Evolutionary conservation across 2,888 invertebrate genomes (phyloP), one percentile per base, ranked within the genome.

Genomic region (Lamellibrachia satsuma): DNA sequence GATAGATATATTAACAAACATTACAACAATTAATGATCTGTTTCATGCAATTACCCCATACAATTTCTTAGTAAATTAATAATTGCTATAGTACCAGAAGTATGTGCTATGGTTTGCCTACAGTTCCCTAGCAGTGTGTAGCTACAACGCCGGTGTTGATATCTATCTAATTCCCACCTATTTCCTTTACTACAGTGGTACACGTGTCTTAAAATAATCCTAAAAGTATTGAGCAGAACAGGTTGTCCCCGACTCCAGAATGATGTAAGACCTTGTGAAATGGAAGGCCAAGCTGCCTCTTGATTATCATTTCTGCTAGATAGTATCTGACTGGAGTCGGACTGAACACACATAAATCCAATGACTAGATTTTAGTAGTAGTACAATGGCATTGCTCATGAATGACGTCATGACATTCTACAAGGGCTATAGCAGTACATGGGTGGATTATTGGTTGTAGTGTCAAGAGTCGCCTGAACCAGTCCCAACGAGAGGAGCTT

Each of bases 401-500:
- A 39, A 39, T 39, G 39, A 39, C 39, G 39, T 39, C 39, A 75
- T 75, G 75, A 75, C 75, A 9, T 15, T 6, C 75, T 22, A 22
- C 75, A 11, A 22, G 22, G 11, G 22, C 9, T 39, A 57, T 27
- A 52, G 90, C 27, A 11, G 9, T 15, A 92, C 15, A 51, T 91
- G 11, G 22, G 6, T 75, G 75, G 22, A 75, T 22, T 75, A 15
- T 75, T 75, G 22, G 3, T 94, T 94, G n/a, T 94, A 98, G 99
- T 96, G 99, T 99, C 0, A 99, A 99, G 96, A 99, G 99, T 0
- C 97, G 99, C 57, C 97, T 99, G 93, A 99, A 99, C 97, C 99
- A 99, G 97, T 99, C 99, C 95, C 99, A 99, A 97, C 97, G 99
- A 94, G 99, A 99, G 96, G 99, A 99, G 96, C 97, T 99, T 94